Evolutionary conservation across 2,888 invertebrate species (phyloP).

Genomic region (Fragum whitleyi): DNA sequence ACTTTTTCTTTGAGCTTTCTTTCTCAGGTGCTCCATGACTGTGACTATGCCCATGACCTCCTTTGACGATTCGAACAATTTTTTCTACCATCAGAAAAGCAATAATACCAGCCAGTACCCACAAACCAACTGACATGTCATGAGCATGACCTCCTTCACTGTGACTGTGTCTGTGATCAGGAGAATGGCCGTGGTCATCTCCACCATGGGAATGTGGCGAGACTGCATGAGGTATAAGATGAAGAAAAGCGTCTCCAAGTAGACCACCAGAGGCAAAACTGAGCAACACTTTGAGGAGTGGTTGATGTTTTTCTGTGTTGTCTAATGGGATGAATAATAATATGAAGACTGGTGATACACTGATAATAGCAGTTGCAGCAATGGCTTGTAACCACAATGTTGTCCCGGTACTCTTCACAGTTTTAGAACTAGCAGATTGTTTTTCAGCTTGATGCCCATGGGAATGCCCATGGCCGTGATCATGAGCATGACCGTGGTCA

Average conservation of each 20-base stretch:
- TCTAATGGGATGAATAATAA: slow-evolving; percentile 97
- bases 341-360: slow-evolving; percentile 96
- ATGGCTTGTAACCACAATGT: slow-evolving; percentile 92
- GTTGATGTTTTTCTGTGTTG: slow-evolving; percentile 90
- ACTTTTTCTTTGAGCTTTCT: slow-evolving; percentile 64
- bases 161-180: slow-evolving; percentile 84
- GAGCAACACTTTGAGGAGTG: slow-evolving; percentile 92
- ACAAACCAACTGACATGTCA: slow-evolving; percentile 96
- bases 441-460: slow-evolving; percentile 51
- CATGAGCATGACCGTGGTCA: slow-evolving; percentile 42
- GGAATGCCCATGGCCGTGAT: slow-evolving; percentile 60
- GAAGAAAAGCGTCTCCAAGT: slow-evolving; percentile 98
- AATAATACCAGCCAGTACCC: slow-evolving; percentile 97
- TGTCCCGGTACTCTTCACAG: slow-evolving; percentile 83
- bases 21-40: slow-evolving; percentile 64
- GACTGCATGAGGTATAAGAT: slow-evolving; percentile 98
- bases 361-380: slow-evolving; percentile 96
- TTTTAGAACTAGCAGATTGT: slow-evolving; percentile 35
- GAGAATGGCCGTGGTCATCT: slow-evolving; percentile 86
- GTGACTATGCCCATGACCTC: slow-evolving; percentile 90
- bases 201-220: slow-evolving; percentile 85
- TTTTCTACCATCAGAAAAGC: slow-evolving; percentile 97
- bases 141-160: slow-evolving; percentile 85
- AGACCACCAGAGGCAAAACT: slow-evolving; percentile 89
- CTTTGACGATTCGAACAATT: slow-evolving; percentile 90